phyloP scores from a whole-genome alignment of 2,113 vertebrate genomes.

The Platanista minor region DNA sequence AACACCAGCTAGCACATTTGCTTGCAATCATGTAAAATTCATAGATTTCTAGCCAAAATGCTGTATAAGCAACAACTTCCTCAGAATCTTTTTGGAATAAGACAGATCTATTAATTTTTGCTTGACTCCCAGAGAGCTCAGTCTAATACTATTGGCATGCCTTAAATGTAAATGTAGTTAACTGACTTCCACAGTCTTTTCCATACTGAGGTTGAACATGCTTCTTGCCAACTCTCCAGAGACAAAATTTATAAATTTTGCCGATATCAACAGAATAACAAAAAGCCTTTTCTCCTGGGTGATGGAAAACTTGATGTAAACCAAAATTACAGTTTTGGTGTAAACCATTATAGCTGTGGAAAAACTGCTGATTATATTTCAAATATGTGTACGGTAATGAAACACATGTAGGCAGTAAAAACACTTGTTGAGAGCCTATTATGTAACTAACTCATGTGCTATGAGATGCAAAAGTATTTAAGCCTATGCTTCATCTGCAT shows the following conservation, averaged over 20 bases:
- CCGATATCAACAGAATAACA: not conserved
- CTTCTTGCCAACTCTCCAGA: constrained; percentile 6
- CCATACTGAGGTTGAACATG: not conserved
- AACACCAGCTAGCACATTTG: not conserved
- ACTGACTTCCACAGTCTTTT: not conserved
- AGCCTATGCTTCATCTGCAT: not conserved
- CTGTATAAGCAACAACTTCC: not conserved
- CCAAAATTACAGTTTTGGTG: not conserved
- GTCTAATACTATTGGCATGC: not conserved
- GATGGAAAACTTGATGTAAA: constrained; percentile 22
- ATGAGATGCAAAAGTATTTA: not conserved
- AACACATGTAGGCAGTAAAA: not conserved
- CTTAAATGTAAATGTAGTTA: not conserved
- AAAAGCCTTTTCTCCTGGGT: not conserved
- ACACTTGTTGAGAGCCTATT: not conserved
- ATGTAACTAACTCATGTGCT: not conserved
- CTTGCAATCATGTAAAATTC: not conserved
- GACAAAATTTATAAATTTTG: not conserved
- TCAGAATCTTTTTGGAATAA: not conserved
- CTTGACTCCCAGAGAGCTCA: not conserved
- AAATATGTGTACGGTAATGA: not conserved
- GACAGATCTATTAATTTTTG: not conserved
- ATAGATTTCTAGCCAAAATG: constrained; percentile 17
- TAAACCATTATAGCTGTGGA: not conserved
- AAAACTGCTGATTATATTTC: not conserved